Conservation (phyloP, 1,140 invertebrate species). For the Ostrea denselamellosa region DNA sequence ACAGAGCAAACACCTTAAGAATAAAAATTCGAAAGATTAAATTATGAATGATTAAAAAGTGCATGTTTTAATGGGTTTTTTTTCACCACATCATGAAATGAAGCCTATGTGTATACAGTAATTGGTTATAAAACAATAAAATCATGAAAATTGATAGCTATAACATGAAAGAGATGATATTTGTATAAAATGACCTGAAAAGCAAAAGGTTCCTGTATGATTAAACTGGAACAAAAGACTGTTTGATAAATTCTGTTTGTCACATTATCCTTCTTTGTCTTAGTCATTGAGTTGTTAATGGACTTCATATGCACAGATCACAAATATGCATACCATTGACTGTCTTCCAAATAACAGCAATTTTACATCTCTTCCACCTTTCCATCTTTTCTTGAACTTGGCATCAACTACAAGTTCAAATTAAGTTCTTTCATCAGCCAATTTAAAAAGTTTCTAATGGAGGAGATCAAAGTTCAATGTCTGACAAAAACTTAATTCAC, state of each 20-base stretch:
- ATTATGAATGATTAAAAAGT: constrained; percentile 25
- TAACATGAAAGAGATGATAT: neutral
- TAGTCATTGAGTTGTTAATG: constrained; percentile 15
- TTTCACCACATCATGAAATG: constrained; percentile 24
- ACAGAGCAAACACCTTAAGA: constrained; percentile 34
- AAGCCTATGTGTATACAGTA: neutral
- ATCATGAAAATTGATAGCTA: constrained; percentile 6
- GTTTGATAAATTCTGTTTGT: too few species aligned
- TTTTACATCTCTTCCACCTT: neutral
- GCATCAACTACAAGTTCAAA: neutral
- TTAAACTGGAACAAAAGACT: constrained; percentile 21
- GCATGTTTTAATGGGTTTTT: neutral
- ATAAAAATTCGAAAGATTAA: constrained; percentile 21
- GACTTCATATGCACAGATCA: constrained; percentile 38
- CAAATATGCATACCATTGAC: constrained; percentile 30
- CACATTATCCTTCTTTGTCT: constrained; percentile 27
- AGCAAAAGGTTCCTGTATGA: constrained; percentile 12
- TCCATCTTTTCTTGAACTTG: neutral
- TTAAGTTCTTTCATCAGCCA: neutral
- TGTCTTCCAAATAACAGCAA: neutral
- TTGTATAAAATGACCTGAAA: constrained; percentile 17
- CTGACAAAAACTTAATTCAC: too few species aligned
- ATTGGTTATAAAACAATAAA: neutral
- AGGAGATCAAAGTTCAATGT: too few species aligned
- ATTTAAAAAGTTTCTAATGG: neutral